Evolutionary conservation across 2,113 vertebrate genomes (phyloP).

Genomic region (Periophthalmus modestus): DNA sequence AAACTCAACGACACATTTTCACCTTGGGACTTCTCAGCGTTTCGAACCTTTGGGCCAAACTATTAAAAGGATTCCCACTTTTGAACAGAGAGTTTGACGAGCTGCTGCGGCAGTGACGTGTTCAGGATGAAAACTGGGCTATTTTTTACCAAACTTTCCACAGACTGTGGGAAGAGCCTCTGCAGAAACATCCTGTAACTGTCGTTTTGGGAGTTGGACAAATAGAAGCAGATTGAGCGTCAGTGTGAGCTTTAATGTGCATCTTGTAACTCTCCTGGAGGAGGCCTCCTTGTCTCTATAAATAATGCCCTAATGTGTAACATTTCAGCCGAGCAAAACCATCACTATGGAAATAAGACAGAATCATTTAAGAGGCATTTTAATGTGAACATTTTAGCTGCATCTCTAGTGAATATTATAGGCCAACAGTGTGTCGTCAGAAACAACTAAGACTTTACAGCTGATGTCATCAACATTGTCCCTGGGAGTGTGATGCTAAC

Average conservation of each 20-base stretch:
- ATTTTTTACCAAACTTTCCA: background rate
- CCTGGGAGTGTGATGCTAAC: too few species aligned
- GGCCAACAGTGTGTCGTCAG: too few species aligned
- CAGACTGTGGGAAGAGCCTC: background rate
- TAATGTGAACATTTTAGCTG: too few species aligned
- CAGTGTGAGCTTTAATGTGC: background rate
- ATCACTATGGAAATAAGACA: too few species aligned
- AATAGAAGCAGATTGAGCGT: background rate
- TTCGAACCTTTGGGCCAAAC: background rate
- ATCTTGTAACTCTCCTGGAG: too few species aligned
- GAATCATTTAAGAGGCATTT: too few species aligned
- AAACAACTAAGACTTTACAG: too few species aligned
- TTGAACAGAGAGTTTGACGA: background rate
- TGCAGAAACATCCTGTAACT: background rate
- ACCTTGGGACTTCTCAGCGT: background rate
- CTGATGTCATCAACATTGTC: too few species aligned
- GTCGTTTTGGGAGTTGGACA: background rate
- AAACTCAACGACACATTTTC: background rate
- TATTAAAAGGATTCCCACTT: constrained; percentile 6
- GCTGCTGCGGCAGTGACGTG: background rate
- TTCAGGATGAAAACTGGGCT: background rate
- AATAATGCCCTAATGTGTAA: too few species aligned
- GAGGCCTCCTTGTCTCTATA: too few species aligned
- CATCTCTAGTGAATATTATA: too few species aligned
- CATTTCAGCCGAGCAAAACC: too few species aligned